Percentiles rank a stretch among this genome's conserved stretches.
Evolutionary conservation across 2,797 vertebrate genomes (phyloP).

Genomic region (Bradypodion ventrale): DNA sequence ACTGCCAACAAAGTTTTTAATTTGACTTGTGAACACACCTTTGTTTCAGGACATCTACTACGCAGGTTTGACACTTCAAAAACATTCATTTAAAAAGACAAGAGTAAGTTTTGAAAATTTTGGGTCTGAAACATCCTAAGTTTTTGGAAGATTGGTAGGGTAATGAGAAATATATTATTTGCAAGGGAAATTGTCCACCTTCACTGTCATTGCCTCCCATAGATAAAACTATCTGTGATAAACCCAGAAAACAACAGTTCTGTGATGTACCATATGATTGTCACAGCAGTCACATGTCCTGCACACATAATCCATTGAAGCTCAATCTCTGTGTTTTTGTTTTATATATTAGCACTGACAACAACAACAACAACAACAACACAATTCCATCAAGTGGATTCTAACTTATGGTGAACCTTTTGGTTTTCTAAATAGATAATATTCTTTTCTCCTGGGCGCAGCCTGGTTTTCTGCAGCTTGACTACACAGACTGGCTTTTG

Average conservation of each 20-base stretch:
- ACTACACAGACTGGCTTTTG: too few species aligned
- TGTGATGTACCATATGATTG: neutral
- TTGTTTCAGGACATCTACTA: constrained; percentile 24
- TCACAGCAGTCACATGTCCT: neutral
- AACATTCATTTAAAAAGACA: constrained; percentile 40
- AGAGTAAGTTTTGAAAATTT: constrained; percentile 33
- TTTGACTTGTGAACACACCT: neutral
- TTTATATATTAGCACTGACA: too few species aligned
- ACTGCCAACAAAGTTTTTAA: neutral
- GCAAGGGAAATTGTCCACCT: neutral
- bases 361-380: too few species aligned
- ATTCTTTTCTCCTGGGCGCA: too few species aligned
- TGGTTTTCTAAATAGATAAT: too few species aligned
- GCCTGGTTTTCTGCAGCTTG: too few species aligned
- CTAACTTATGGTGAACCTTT: too few species aligned
- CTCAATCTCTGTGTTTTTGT: neutral
- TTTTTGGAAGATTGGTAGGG: neutral
- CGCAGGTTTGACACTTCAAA: constrained; percentile 40
- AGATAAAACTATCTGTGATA: accelerated
- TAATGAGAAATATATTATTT: neutral
- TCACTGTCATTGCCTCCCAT: neutral
- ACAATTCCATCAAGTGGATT: too few species aligned
- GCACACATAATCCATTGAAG: too few species aligned
- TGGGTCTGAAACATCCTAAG: constrained; percentile 25
- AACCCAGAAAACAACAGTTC: neutral